phyloP scores from a whole-genome alignment of 92 coral and sea anemone genomes.

The Palythoa heliodiscus region DNA sequence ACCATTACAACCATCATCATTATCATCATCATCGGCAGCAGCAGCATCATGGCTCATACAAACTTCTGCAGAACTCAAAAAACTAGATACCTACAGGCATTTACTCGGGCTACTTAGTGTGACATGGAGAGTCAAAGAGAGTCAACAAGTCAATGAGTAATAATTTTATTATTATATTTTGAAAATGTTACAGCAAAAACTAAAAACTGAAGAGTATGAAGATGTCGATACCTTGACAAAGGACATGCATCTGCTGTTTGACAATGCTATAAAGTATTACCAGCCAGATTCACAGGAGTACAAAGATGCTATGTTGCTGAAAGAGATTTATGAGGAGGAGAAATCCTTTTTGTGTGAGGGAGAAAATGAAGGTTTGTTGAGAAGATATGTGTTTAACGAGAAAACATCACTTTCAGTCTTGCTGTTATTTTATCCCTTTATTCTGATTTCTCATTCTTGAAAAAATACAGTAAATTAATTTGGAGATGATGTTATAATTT shows the following conservation, averaged over 20 bases:
- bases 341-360: slow-evolving; percentile 55
- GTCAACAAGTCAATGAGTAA: no score
- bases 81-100: no score
- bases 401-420: no score
- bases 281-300: slow-evolving; percentile 75
- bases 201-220: slow-evolving; percentile 91
- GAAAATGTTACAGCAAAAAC: slow-evolving; percentile 67
- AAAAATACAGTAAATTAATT: no score
- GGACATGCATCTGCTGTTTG: slow-evolving; percentile 71
- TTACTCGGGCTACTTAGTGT: no score
- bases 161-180: not conserved
- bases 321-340: slow-evolving; percentile 65
- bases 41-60: no score
- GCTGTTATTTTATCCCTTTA: no score
- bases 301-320: slow-evolving; percentile 73
- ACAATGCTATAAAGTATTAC: slow-evolving; percentile 86
- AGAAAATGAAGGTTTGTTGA: slow-evolving; percentile 53
- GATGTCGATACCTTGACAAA: slow-evolving; percentile 70
- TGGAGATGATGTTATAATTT: slow-evolving; percentile 55
- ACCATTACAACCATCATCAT: no score
- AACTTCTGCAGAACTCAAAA: no score
- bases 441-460: no score
- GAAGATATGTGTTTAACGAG: not conserved
- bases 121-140: no score
- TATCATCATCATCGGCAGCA: no score